These are phyloP conservation scores for Calcarius lapponicus DNA, from an alignment of 2,797 vertebrate species.

Conservation along the genomic window DNA sequence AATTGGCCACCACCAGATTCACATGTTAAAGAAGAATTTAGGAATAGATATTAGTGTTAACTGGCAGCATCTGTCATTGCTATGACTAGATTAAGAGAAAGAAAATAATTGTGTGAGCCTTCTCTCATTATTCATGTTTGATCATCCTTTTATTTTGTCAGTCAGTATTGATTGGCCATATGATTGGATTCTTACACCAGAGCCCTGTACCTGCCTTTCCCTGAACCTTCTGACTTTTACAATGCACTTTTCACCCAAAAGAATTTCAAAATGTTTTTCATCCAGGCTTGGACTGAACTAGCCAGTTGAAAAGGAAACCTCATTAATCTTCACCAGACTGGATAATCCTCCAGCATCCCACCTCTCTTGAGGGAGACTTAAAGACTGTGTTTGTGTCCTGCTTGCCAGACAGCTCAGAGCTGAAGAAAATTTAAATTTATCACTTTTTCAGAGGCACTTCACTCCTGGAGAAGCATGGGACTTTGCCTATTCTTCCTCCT, in stretches of 20 bases:
- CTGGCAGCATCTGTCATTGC: neutral
- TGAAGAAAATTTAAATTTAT: neutral
- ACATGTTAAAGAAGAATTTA: neutral
- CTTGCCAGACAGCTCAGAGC: neutral
- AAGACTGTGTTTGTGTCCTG: neutral
- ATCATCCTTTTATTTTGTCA: neutral
- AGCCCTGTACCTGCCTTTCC: neutral
- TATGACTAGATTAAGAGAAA: neutral
- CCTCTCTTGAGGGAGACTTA: neutral
- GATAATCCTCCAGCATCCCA: neutral
- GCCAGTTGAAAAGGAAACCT: neutral
- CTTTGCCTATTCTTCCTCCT: neutral
- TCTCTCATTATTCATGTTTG: neutral
- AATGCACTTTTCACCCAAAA: neutral
- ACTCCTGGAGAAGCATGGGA: neutral
- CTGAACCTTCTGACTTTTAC: neutral
- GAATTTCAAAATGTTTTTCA: neutral
- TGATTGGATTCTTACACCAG: neutral
- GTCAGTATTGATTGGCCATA: neutral
- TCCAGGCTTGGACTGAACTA: neutral
- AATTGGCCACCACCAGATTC: neutral
- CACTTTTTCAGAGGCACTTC: neutral
- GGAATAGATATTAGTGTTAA: neutral
- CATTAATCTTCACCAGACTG: neutral
- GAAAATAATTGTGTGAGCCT: neutral